These are phyloP conservation scores for Marmota flaviventris DNA, from an alignment of 2,113 vertebrate genomes.

Conservation along the genomic window DNA sequence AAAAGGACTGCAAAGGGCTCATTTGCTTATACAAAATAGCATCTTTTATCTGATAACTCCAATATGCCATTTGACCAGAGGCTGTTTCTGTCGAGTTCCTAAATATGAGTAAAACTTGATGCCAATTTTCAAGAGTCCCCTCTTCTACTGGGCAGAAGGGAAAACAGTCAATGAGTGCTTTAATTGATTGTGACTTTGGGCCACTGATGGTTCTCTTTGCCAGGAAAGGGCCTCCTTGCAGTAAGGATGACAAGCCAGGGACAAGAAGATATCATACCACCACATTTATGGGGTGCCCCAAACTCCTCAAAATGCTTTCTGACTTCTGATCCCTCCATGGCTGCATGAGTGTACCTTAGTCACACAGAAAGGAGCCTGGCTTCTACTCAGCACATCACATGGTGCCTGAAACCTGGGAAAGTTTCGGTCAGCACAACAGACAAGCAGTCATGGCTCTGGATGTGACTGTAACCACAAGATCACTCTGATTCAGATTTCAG, in stretches of 20 bases:
- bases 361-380: not conserved
- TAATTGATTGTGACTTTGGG: not conserved
- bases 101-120: not conserved
- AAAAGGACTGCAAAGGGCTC: slow-evolving; percentile 32
- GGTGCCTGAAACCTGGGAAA: not conserved
- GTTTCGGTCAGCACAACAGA: not conserved
- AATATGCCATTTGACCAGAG: not conserved
- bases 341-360: not conserved
- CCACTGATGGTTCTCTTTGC: not conserved
- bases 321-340: not conserved
- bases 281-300: not conserved
- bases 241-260: not conserved
- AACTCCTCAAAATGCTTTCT: not conserved
- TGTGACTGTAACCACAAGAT: not conserved
- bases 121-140: not conserved
- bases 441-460: not conserved
- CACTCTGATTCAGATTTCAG: not conserved
- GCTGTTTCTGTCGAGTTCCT: not conserved
- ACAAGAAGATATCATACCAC: not conserved
- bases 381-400: not conserved
- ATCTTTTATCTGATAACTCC: not conserved
- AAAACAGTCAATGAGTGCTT: not conserved
- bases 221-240: not conserved
- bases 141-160: not conserved
- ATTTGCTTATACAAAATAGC: slow-evolving; percentile 52